These are phyloP conservation scores for Drosophila triauraria DNA, from an alignment of 1,140 invertebrate genomes.

Conservation along the genomic window DNA sequence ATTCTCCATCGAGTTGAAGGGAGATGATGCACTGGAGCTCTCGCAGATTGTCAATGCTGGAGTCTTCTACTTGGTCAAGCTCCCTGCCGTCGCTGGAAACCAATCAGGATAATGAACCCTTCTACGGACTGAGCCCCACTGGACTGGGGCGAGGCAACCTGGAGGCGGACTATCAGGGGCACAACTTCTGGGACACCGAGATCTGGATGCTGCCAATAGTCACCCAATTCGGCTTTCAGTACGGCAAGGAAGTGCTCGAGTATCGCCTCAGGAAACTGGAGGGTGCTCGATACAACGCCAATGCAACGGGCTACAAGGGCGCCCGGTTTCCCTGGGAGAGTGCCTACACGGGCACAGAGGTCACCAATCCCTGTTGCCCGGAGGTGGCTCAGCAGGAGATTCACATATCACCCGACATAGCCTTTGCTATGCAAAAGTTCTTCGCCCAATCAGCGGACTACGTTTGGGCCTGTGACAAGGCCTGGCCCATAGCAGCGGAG, in stretches of 20 bases:
- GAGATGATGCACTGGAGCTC: slow-evolving; percentile 85
- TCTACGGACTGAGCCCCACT: slow-evolving; percentile 86
- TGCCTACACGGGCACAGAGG: slow-evolving; percentile 86
- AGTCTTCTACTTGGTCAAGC: slow-evolving; percentile 87
- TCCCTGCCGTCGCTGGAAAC: slow-evolving; percentile 86
- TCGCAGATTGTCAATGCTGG: slow-evolving; percentile 86
- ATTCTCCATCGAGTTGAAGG: slow-evolving; percentile 85
- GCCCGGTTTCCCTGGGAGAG: slow-evolving; percentile 87
- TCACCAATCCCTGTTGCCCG: slow-evolving; percentile 87
- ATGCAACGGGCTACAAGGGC: slow-evolving; percentile 64
- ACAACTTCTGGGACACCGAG: slow-evolving; percentile 84
- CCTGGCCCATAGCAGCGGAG: slow-evolving; percentile 86
- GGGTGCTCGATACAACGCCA: slow-evolving; percentile 71
- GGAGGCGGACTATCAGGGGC: slow-evolving; percentile 79
- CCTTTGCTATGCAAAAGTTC: slow-evolving; percentile 86
- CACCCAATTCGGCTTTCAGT: slow-evolving; percentile 61
- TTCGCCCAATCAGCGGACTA: slow-evolving; percentile 85
- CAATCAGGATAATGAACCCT: slow-evolving; percentile 85
- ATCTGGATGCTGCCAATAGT: slow-evolving; percentile 82
- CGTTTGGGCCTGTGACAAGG: slow-evolving; percentile 84
- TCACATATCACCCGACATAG: slow-evolving; percentile 86
- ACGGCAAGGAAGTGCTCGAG: slow-evolving; percentile 61
- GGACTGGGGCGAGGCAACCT: slow-evolving; percentile 86
- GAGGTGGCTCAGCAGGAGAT: slow-evolving; percentile 86
- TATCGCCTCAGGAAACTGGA: slow-evolving; percentile 63